Base-by-base conservation (phyloP, 2,113 vertebrate species). In the Oryzias melastigma region DNA sequence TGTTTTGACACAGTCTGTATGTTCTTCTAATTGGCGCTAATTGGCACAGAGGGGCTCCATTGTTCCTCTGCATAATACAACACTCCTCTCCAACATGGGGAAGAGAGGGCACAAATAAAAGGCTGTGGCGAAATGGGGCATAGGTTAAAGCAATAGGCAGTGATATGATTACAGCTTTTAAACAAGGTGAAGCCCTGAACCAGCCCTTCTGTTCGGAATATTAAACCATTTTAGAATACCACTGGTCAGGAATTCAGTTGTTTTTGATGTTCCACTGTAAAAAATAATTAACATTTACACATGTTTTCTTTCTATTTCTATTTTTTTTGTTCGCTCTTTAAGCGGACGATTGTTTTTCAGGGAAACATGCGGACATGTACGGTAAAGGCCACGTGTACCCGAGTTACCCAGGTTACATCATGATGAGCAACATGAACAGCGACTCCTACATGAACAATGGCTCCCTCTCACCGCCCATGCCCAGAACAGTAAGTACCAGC, bases 401-500 rank as follows among this genome's bases (percentile, higher is more conserved):
- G 0, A 91, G 93, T 74, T 99, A 99, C 77, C 95, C 96, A n/a
- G 93, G 96, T 76, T 99, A 99, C 90, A 95, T 98, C 91, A 98
- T 99, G 97, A 98, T 98, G 95, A 94, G 94, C 91, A 99, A 96
- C 89, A 95, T 98, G 94, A 97, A 93, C 84, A 94, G 90, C 58
- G 96, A 98, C 88, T 94, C 95, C 7, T 98, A 98, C 91, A 96
- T 98, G 95, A 95, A 92, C 88, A 99, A 98, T 58, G 95, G 97
- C 91, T 98, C 96, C 72, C 93, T 98, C 68, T 99, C 97, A 56
- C 96, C 96, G 65, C 95, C 97, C 87, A 96, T 98, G 92, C 91
- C 94, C 76, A 94, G 97, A 95, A 95, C 94, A 92, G 97, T 99
- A 91, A 96, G 97, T 98, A 78, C 68, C 52, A 52, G 17, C 48